Percentiles rank a stretch among this genome's conserved stretches.
These are phyloP conservation scores for Eupithecia pulchellata DNA, from an alignment of 2,888 invertebrate species.

Conservation along the genomic window DNA sequence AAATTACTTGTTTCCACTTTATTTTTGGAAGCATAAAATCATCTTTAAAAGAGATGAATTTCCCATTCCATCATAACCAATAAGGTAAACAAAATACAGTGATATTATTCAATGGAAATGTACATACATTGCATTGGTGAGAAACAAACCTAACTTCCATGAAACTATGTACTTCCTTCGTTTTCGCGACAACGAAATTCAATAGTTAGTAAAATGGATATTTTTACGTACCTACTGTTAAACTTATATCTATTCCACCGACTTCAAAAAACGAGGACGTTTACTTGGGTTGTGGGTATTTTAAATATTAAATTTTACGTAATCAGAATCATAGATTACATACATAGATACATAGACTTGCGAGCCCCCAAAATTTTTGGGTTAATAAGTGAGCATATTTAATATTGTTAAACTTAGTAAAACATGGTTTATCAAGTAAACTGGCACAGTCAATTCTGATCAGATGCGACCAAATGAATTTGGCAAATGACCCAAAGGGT, in stretches of 20 bases:
- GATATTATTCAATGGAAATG: too few species aligned
- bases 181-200: too few species aligned
- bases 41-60: background rate
- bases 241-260: background rate
- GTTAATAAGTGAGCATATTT: too few species aligned
- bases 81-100: too few species aligned
- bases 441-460: background rate
- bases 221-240: too few species aligned
- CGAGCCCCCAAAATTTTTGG: too few species aligned
- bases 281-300: background rate
- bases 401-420: background rate
- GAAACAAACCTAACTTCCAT: background rate
- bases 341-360: background rate
- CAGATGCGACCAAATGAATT: background rate
- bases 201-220: too few species aligned
- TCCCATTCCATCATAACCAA: background rate
- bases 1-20: background rate
- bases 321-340: too few species aligned
- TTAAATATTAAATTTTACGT: background rate
- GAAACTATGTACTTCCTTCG: background rate
- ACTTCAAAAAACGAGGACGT: background rate
- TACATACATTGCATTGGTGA: background rate
- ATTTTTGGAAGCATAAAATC: background rate
- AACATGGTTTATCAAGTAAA: background rate
- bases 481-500: background rate